Percentiles rank a stretch among this genome's conserved stretches.
Conservation (phyloP, 2,888 invertebrate species). For the Vesta saturnalis region DNA sequence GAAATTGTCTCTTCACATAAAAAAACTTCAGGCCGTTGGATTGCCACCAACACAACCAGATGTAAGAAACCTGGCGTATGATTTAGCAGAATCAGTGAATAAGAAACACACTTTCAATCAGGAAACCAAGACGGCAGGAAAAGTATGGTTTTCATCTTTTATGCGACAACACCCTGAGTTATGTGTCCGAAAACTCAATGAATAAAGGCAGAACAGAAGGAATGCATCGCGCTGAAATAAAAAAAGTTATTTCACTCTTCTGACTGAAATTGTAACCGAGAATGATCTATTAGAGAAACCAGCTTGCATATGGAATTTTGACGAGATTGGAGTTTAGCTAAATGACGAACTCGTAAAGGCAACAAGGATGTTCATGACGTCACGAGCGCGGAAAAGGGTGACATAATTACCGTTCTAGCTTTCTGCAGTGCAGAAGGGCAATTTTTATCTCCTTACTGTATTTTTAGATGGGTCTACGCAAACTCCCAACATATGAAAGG, state of each 20-base stretch:
- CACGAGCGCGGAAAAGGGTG: not conserved
- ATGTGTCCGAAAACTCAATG: not conserved
- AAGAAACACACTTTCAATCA: conserved; percentile 12
- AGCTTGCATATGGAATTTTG: conserved; percentile 15
- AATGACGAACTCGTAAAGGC: not conserved
- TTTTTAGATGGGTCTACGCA: no score
- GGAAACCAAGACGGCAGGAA: conserved; percentile 3
- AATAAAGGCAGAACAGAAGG: conserved; percentile 16
- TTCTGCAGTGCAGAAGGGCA: not conserved
- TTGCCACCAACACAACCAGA: conserved; percentile 11
- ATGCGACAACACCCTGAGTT: conserved; percentile 1
- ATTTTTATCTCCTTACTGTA: not conserved
- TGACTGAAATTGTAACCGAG: conserved; percentile 15
- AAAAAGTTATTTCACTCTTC: conserved; percentile 10
- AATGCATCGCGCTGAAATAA: conserved; percentile 18
- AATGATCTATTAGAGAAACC: conserved; percentile 12
- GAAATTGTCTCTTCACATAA: conserved; percentile 3
- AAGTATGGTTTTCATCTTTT: conserved; percentile 6
- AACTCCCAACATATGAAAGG: no score
- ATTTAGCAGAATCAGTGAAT: conserved; percentile 1
- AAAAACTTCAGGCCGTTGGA: conserved; percentile 15
- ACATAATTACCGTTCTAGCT: not conserved
- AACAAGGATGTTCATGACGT: no score
- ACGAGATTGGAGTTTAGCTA: conserved; percentile 12
- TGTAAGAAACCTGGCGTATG: conserved; percentile 13